These are phyloP conservation scores for Canis aureus DNA, from an alignment of 2,113 vertebrate genomes.

Conservation along the genomic window DNA sequence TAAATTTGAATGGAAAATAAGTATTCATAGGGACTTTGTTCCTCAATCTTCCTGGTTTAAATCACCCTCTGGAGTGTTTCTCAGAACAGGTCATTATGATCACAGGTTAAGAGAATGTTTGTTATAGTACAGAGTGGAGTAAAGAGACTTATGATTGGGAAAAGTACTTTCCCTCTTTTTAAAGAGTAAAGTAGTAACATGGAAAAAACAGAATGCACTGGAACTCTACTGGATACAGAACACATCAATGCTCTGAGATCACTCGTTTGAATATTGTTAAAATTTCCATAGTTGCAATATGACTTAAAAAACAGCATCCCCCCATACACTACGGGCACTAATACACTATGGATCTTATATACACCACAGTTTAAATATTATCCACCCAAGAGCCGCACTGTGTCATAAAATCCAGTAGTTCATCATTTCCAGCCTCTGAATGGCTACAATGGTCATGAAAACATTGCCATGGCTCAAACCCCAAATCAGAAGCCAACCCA, in stretches of 20 bases:
- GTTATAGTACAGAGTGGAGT: not conserved
- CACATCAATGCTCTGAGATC: not conserved
- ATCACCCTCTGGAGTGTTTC: slow-evolving; percentile 41
- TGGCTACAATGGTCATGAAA: not conserved
- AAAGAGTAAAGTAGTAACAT: not conserved
- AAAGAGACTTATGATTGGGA: not conserved
- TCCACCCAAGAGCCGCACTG: not conserved
- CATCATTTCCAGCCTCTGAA: not conserved
- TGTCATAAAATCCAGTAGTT: not conserved
- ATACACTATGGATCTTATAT: not conserved
- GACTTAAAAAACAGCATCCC: not conserved
- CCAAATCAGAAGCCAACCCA: not conserved
- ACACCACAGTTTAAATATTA: not conserved
- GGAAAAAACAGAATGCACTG: not conserved
- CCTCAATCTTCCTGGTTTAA: not conserved
- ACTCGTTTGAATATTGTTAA: not conserved
- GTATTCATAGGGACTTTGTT: not conserved
- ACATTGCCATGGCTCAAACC: not conserved
- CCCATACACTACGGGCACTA: not conserved
- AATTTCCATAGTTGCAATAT: not conserved
- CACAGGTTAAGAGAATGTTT: slow-evolving; percentile 7
- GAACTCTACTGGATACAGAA: not conserved
- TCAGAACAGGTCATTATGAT: not conserved
- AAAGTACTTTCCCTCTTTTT: not conserved
- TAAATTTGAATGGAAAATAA: not conserved